Percentiles rank a stretch among this genome's conserved stretches.
phyloP scores from a whole-genome alignment of 2,797 vertebrate genomes.

The Threskiornis aethiopicus region DNA sequence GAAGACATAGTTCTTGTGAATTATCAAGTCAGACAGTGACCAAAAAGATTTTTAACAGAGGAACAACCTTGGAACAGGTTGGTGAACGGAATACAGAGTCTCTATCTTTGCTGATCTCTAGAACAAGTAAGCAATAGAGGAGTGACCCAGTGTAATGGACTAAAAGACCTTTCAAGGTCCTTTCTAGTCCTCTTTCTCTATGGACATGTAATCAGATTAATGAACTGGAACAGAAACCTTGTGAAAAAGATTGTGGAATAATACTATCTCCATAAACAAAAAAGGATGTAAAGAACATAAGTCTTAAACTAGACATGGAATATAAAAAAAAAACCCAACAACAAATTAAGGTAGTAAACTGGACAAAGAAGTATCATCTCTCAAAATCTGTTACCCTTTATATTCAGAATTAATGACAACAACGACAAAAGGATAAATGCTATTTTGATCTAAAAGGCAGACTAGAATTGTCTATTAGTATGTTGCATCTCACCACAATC shows the following conservation, averaged over 20 bases:
- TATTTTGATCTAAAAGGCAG: neutral
- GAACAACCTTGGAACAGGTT: accelerated
- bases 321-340: neutral
- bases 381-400: neutral
- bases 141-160: neutral
- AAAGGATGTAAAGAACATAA: neutral
- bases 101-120: neutral
- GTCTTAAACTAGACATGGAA: neutral
- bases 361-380: neutral
- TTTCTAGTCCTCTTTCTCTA: neutral
- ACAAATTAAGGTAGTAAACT: neutral
- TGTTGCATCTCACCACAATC: neutral
- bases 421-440: neutral
- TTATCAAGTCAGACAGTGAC: neutral
- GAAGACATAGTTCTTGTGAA: neutral
- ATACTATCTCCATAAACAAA: neutral
- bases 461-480: neutral
- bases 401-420: neutral
- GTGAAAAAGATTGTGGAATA: neutral
- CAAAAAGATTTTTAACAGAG: neutral
- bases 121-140: neutral
- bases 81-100: neutral
- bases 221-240: neutral
- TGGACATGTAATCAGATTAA: neutral
- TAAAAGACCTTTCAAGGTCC: neutral